phyloP scores from a whole-genome alignment of 2,888 invertebrate genomes.

The Himalopsyche japonica region DNA sequence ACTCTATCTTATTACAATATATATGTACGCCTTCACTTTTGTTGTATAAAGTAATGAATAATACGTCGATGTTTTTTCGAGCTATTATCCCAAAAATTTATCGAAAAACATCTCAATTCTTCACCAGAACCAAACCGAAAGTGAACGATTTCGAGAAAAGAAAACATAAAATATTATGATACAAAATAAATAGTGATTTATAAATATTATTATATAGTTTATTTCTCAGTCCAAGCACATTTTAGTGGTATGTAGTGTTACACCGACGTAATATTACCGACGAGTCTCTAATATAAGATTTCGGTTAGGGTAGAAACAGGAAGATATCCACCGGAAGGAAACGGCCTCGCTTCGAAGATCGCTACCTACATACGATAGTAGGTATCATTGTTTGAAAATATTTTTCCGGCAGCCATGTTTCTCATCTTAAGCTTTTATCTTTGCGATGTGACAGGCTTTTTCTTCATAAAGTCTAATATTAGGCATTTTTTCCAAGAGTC shows the following conservation, averaged over 20 bases:
- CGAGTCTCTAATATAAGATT: not conserved
- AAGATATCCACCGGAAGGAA: conserved; percentile 1
- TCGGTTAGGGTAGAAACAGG: not conserved
- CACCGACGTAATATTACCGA: not conserved
- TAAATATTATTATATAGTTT: too few species aligned
- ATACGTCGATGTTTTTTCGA: too few species aligned
- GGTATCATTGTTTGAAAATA: not conserved
- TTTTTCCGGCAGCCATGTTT: not conserved
- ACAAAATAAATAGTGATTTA: too few species aligned
- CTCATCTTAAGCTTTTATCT: not conserved
- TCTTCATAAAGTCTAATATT: not conserved
- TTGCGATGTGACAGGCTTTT: not conserved
- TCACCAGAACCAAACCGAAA: too few species aligned
- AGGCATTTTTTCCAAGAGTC: not conserved
- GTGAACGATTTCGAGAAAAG: too few species aligned
- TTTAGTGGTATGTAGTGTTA: not conserved
- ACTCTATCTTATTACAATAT: too few species aligned
- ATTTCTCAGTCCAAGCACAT: too few species aligned
- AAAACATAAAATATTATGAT: too few species aligned
- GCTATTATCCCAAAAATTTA: too few species aligned
- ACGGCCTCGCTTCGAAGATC: not conserved
- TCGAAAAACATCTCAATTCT: too few species aligned
- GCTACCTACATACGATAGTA: not conserved
- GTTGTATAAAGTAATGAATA: too few species aligned
- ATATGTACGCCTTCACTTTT: too few species aligned